Conservation (phyloP, 1,140 invertebrate genomes). For the Diabrotica undecimpunctata region DNA sequence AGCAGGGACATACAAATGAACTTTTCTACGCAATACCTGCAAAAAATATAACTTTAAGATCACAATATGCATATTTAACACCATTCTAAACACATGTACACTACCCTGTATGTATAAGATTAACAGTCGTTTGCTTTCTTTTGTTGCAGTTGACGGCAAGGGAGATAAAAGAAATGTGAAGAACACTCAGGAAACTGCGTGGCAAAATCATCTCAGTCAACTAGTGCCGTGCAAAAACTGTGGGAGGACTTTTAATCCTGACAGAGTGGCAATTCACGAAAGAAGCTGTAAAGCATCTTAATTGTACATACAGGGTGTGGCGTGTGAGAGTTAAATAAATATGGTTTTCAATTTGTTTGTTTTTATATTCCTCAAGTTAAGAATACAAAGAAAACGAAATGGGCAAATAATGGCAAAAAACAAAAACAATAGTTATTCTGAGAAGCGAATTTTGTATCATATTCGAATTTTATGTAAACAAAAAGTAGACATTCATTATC, state of each 20-base stretch:
- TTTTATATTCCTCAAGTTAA: neutral
- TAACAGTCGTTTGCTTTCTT: neutral
- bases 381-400: too few relatives aligned
- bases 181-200: constrained; percentile 55
- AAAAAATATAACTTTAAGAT: too few relatives aligned
- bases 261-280: constrained; percentile 65
- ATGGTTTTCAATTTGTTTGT: neutral
- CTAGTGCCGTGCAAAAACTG: constrained; percentile 66
- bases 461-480: too few relatives aligned
- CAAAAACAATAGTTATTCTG: too few relatives aligned
- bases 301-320: neutral
- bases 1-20: too few relatives aligned
- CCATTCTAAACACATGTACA: too few relatives aligned
- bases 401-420: too few relatives aligned
- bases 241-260: constrained; percentile 66
- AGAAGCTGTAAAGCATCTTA: constrained; percentile 54
- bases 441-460: too few relatives aligned
- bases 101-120: too few relatives aligned
- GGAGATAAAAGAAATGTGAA: constrained; percentile 51
- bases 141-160: constrained; percentile 40
- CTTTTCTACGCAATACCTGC: too few relatives aligned
- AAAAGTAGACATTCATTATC: too few relatives aligned
- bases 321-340: neutral
- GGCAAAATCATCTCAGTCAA: constrained; percentile 56
- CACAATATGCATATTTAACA: too few relatives aligned